Percentiles rank a stretch among this genome's conserved stretches.
These are phyloP conservation scores for Romanogobio albipinnatus DNA, from an alignment of 2,113 vertebrate genomes.

Conservation along the genomic window DNA sequence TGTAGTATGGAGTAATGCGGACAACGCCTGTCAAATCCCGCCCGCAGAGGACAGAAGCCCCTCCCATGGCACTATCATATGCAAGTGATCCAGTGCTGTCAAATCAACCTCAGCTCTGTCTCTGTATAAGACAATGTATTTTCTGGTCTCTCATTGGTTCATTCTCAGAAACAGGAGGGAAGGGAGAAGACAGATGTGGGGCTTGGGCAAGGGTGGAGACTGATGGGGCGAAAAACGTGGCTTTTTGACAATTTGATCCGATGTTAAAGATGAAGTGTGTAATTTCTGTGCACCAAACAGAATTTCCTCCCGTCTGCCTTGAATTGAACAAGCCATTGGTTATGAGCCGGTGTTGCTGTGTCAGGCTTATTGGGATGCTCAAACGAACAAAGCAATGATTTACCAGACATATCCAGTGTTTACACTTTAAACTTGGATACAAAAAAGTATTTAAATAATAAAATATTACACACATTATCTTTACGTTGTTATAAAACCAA, in stretches of 20 bases:
- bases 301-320: neutral
- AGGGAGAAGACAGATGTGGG: constrained; percentile 22
- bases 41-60: constrained; percentile 48
- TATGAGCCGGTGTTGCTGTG: neutral
- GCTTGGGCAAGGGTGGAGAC: constrained; percentile 37
- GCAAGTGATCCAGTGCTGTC: constrained; percentile 73
- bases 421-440: neutral
- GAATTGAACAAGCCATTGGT: neutral
- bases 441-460: neutral
- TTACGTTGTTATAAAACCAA: neutral
- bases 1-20: constrained; percentile 78
- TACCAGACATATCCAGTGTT: neutral
- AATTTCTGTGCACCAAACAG: neutral
- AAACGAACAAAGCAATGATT: neutral
- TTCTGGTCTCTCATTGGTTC: constrained; percentile 38
- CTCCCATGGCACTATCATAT: constrained; percentile 63
- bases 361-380: neutral
- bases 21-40: constrained; percentile 63
- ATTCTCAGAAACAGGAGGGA: constrained; percentile 17
- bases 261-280: constrained; percentile 15
- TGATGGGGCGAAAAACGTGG: neutral
- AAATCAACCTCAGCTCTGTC: constrained; percentile 64
- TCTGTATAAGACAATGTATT: constrained; percentile 30
- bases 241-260: neutral
- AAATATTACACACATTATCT: neutral